Percentiles rank a stretch among this genome's conserved stretches.
These are phyloP conservation scores for Gobiocypris rarus DNA, from an alignment of 2,113 vertebrate genomes.

Conservation along the genomic window DNA sequence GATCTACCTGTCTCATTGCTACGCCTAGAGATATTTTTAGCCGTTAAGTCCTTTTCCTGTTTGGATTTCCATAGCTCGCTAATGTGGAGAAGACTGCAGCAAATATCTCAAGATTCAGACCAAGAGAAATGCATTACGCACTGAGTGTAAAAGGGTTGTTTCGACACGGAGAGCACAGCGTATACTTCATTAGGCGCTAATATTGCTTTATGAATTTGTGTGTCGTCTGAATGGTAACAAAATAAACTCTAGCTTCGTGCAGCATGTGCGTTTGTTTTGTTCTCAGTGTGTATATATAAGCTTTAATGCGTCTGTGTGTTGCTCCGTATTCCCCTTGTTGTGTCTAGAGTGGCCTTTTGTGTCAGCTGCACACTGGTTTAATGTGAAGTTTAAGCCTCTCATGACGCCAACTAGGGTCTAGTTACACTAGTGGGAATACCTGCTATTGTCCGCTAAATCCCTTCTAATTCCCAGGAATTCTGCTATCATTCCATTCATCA, in stretches of 20 bases:
- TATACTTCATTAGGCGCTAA: slow-evolving; percentile 19
- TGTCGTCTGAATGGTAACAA: slow-evolving; percentile 12
- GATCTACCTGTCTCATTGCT: slow-evolving; percentile 69
- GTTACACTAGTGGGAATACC: slow-evolving; percentile 76
- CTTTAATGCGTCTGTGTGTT: slow-evolving; percentile 8
- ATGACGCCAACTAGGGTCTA: slow-evolving; percentile 69
- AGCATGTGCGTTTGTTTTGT: slow-evolving; percentile 6
- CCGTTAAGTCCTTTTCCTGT: slow-evolving; percentile 64
- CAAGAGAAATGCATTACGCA: not conserved
- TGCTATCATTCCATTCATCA: slow-evolving; percentile 58
- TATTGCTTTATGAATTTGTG: slow-evolving; percentile 34
- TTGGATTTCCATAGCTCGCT: slow-evolving; percentile 49
- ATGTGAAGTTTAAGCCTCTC: slow-evolving; percentile 66
- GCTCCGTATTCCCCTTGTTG: slow-evolving; percentile 45
- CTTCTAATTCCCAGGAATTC: slow-evolving; percentile 68
- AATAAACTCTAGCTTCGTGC: slow-evolving; percentile 16
- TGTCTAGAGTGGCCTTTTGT: slow-evolving; percentile 70
- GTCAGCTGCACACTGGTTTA: slow-evolving; percentile 76
- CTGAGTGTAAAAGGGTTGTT: not conserved
- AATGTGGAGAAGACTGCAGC: slow-evolving; percentile 11
- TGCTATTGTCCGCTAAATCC: slow-evolving; percentile 71
- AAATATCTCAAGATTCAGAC: slow-evolving; percentile 22
- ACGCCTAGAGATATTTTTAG: slow-evolving; percentile 70
- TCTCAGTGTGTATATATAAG: slow-evolving; percentile 39
- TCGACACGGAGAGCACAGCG: not conserved